Evolutionary conservation across 2,113 vertebrate species (phyloP).

Genomic region (Chascanopsetta lugubris): DNA sequence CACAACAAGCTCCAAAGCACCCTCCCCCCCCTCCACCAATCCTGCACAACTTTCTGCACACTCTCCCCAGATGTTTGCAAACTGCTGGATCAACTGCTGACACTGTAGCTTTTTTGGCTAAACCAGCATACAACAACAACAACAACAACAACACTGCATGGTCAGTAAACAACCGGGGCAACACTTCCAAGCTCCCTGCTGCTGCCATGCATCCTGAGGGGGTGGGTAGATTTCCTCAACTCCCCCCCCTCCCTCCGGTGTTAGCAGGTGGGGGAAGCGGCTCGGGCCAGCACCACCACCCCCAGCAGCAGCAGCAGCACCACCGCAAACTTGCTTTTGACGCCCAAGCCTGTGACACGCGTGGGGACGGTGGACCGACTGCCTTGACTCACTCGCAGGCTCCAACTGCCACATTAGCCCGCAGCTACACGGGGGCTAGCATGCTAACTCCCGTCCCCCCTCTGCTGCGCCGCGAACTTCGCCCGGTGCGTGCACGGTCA

Average conservation of each 20-base stretch:
- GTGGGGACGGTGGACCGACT: too few species aligned
- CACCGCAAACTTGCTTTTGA: too few species aligned
- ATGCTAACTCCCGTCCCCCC: slow-evolving; percentile 59
- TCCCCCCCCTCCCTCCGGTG: slow-evolving; percentile 29
- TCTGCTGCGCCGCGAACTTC: slow-evolving; percentile 66
- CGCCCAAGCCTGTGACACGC: too few species aligned
- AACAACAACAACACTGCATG: neutral
- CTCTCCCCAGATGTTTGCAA: neutral
- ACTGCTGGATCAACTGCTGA: neutral
- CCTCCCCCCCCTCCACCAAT: neutral
- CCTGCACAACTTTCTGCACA: slow-evolving; percentile 13
- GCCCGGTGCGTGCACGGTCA: slow-evolving; percentile 58
- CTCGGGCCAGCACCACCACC: too few species aligned
- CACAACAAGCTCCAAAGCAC: slow-evolving; percentile 8
- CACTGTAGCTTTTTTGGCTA: neutral
- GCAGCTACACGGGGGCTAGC: slow-evolving; percentile 68
- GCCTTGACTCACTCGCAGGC: slow-evolving; percentile 43
- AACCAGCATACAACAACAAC: too few species aligned
- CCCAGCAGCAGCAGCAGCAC: too few species aligned
- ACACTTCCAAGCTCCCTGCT: slow-evolving; percentile 34
- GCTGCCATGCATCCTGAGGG: neutral
- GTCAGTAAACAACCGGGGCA: slow-evolving; percentile 25
- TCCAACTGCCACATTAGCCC: slow-evolving; percentile 36
- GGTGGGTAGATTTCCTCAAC: slow-evolving; percentile 7
- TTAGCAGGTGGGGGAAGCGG: neutral